phyloP scores from a whole-genome alignment of 1,140 invertebrate species.

The Asobara japonica region DNA sequence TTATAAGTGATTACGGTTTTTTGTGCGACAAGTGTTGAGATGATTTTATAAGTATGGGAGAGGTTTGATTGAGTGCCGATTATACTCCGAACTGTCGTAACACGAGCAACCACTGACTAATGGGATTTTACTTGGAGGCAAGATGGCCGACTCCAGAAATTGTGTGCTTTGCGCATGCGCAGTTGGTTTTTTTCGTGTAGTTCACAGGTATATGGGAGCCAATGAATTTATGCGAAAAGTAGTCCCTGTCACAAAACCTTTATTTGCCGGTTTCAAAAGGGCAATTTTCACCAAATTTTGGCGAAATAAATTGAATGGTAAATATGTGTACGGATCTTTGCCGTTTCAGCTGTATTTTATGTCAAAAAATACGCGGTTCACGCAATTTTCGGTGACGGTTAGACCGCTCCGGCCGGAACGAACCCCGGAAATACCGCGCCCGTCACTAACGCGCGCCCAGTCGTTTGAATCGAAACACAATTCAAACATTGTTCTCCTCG shows the following conservation, averaged over 20 bases:
- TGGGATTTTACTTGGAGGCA: conserved; percentile 41
- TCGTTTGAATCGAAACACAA: conserved; percentile 54
- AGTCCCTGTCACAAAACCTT: conserved; percentile 33
- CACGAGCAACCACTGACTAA: conserved; percentile 58
- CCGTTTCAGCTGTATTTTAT: neutral
- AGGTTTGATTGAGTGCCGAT: conserved; percentile 28
- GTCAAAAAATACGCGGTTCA: neutral
- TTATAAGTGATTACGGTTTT: too few species aligned
- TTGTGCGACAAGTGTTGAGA: neutral
- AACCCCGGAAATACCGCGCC: conserved; percentile 65
- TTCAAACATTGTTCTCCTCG: conserved; percentile 39
- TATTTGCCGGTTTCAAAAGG: neutral
- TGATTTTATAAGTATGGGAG: neutral
- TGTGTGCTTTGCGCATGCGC: conserved; percentile 44
- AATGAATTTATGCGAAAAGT: conserved; percentile 38
- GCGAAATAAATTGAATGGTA: neutral
- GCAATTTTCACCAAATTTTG: neutral
- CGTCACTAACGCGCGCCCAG: conserved; percentile 53
- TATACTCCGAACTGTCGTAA: conserved; percentile 48
- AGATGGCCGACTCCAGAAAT: conserved; percentile 48
- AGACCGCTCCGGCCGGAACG: conserved; percentile 38
- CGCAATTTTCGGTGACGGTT: neutral
- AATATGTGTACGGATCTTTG: too few species aligned
- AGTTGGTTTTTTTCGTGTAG: conserved; percentile 44
- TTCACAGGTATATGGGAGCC: neutral